Percentiles rank a stretch among this genome's conserved stretches.
Evolutionary conservation across 1,140 invertebrate species (phyloP).

Genomic region (Chrysopa pallens): DNA sequence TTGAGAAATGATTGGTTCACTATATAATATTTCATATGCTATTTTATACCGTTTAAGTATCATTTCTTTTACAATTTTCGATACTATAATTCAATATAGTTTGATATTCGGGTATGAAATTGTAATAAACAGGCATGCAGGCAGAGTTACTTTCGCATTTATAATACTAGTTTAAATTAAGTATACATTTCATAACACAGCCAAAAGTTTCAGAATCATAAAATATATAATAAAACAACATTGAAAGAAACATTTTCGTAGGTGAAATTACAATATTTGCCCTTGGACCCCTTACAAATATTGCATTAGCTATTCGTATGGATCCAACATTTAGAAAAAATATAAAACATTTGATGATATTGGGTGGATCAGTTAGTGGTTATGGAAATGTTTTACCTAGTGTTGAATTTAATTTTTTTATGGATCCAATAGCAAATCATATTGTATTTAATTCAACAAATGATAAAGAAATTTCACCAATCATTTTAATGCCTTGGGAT

Average conservation of each 20-base stretch:
- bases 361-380: slow-evolving; percentile 36
- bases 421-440: slow-evolving; percentile 40
- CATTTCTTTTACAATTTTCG: too few species aligned
- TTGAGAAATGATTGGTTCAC: too few species aligned
- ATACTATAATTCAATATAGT: too few species aligned
- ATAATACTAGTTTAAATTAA: too few species aligned
- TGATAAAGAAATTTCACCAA: slow-evolving; percentile 4
- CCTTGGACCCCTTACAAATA: slow-evolving; percentile 40
- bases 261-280: slow-evolving; percentile 27
- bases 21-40: too few species aligned
- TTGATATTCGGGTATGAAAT: too few species aligned
- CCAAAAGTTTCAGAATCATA: too few species aligned
- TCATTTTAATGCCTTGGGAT: slow-evolving; percentile 29
- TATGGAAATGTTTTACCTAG: slow-evolving; percentile 28
- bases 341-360: slow-evolving; percentile 30
- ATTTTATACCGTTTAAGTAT: too few species aligned
- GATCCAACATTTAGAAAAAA: slow-evolving; percentile 30
- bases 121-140: too few species aligned
- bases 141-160: too few species aligned
- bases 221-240: too few species aligned
- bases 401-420: slow-evolving; percentile 46
- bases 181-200: too few species aligned
- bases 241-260: slow-evolving; percentile 14
- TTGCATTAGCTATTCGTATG: slow-evolving; percentile 34
- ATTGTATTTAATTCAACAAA: slow-evolving; percentile 28